Conservation (phyloP, 2,888 invertebrate genomes). For the Drosophila nigritarsus region DNA sequence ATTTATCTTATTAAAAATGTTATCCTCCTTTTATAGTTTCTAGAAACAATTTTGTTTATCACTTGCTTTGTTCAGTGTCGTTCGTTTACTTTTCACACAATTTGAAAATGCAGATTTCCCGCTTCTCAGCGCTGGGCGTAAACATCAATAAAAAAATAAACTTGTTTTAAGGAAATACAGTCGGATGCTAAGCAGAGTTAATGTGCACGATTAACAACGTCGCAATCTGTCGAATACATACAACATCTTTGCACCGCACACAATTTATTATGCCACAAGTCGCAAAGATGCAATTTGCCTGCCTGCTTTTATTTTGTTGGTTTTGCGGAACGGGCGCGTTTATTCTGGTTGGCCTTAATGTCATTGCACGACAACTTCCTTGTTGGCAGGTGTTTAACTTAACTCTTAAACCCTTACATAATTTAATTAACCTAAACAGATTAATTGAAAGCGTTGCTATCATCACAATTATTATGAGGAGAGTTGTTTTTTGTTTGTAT, state of each 20-base stretch:
- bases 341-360: conserved; percentile 3
- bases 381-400: conserved; percentile 6
- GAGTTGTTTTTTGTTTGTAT: background rate
- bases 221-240: background rate
- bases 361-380: conserved; percentile 14
- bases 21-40: background rate
- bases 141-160: conserved; percentile 24
- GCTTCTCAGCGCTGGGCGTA: conserved; percentile 5
- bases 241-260: conserved; percentile 1
- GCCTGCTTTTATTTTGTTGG: background rate
- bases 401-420: background rate
- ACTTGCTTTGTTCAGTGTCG: conserved; percentile 11
- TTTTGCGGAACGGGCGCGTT: background rate
- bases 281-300: background rate
- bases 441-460: conserved; percentile 4
- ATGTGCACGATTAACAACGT: conserved; percentile 7
- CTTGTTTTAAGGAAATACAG: conserved; percentile 19
- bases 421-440: background rate
- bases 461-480: background rate
- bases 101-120: conserved; percentile 18
- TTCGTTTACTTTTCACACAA: conserved; percentile 36
- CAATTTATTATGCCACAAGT: background rate
- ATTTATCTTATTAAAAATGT: background rate
- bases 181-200: conserved; percentile 3
- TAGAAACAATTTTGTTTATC: background rate